phyloP scores from a whole-genome alignment of 2,113 vertebrate genomes.

The Jacana jacana region DNA sequence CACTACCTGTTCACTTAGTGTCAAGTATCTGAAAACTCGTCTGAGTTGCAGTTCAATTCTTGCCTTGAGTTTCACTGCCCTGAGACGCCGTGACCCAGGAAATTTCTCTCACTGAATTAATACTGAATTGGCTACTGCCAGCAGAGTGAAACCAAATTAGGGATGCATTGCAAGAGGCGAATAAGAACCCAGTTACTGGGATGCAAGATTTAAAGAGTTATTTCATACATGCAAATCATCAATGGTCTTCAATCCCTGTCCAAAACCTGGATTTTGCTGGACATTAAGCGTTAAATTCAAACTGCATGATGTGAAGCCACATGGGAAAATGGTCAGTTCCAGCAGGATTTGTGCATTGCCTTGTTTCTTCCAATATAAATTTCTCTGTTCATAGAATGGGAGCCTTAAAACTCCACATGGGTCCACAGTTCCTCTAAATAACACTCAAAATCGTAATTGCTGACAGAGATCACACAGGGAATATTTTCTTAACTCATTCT shows the following conservation, averaged over 20 bases:
- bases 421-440: background rate
- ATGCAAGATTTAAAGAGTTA: background rate
- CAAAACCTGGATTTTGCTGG: background rate
- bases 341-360: background rate
- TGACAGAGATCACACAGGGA: background rate
- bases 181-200: background rate
- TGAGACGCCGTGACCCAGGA: rapidly evolving
- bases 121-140: background rate
- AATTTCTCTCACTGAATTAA: background rate
- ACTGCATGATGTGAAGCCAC: background rate
- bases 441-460: background rate
- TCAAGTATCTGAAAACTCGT: background rate
- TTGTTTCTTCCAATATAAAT: background rate
- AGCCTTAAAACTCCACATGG: background rate
- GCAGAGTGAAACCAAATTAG: background rate
- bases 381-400: background rate
- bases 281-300: background rate
- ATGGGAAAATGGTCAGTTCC: background rate
- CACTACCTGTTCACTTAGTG: background rate
- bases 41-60: background rate
- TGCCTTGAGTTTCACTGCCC: background rate
- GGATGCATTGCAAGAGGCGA: background rate
- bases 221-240: background rate
- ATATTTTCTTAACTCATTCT: background rate
- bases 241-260: background rate